Base-by-base conservation (phyloP, 2,888 invertebrate species). In the Uropetala carovei region DNA sequence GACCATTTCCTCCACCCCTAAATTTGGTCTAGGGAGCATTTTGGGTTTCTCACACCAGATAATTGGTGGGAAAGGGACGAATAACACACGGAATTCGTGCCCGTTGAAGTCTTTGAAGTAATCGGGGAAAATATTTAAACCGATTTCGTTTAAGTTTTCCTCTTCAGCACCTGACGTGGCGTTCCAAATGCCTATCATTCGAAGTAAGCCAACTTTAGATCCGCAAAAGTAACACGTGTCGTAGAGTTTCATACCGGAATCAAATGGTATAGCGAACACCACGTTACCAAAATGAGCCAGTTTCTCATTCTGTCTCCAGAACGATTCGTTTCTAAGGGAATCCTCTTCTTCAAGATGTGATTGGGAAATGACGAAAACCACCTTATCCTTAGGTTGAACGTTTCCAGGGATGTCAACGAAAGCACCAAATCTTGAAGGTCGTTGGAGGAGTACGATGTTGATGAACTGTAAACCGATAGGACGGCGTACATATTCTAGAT, bases 201-300 rank as follows among this genome's bases (percentile, higher is more conserved):
- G 27, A 8, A 89, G 64, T 0, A 8, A 18, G 18, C 89, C 89
- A 2, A n/a, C 18, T 0, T 43, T 60, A 18, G 18, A 43, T 0
- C 89, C 89, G 30, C 89, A 89, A 16, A 43, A 89, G 30, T 43
- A 89, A 16, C 89, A 89, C 0, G 89, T 89, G 30, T 89, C 89
- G 56, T 43, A 68, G n/a, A 89, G 64, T 68, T 89, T 43, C 2
- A 89, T 43, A 9, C 64, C 89, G 9, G 13, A n/a, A 14, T 59
- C 14, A n/a, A 64, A 64, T 0, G 89, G 43, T 13, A 43, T n/a
- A 0, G 43, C 43, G n/a, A 89, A 89, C 18, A 89, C 89, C 7
- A 68, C 43, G 22, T 89, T 89, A 14, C 43, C 16, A n/a, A 89
- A 89, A 4, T 43, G 30, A 30, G 89, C 43, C 56, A 89, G n/a